Evolutionary conservation across 2,113 vertebrate species (phyloP).

Genomic region (Strix uralensis): DNA sequence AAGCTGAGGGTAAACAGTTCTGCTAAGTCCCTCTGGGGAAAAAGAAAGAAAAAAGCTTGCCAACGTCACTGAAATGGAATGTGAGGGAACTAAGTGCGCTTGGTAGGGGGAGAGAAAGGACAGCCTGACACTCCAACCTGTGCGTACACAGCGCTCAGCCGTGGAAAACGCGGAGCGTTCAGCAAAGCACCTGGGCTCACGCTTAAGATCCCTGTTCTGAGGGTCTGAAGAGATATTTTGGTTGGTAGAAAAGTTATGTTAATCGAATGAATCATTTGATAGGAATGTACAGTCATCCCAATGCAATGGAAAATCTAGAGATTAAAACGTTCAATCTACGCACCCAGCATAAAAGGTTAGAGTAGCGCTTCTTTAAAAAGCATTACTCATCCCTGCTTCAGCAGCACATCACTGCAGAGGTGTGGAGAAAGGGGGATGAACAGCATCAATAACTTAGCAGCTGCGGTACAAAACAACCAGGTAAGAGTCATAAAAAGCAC

Average conservation of each 20-base stretch:
- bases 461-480: background rate
- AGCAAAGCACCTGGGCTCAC: background rate
- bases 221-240: conserved; percentile 10
- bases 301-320: conserved; percentile 50
- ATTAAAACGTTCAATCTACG: conserved; percentile 18
- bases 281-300: conserved; percentile 65
- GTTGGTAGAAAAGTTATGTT: conserved; percentile 27
- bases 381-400: conserved; percentile 65
- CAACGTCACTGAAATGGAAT: conserved; percentile 29
- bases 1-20: conserved; percentile 17
- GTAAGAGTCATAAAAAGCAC: background rate
- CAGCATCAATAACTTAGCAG: background rate
- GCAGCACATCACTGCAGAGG: conserved; percentile 33
- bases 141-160: background rate
- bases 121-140: background rate
- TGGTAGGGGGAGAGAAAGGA: background rate
- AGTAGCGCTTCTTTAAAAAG: conserved; percentile 49
- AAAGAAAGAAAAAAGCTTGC: conserved; percentile 1
- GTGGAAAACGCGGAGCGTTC: background rate
- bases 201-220: background rate
- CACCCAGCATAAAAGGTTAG: conserved; percentile 64
- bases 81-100: background rate
- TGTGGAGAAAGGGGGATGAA: conserved; percentile 4
- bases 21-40: conserved; percentile 1
- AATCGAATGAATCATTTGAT: conserved; percentile 63